Base-by-base conservation (phyloP, 2,113 vertebrate species). In the Chrysochloris asiatica region DNA sequence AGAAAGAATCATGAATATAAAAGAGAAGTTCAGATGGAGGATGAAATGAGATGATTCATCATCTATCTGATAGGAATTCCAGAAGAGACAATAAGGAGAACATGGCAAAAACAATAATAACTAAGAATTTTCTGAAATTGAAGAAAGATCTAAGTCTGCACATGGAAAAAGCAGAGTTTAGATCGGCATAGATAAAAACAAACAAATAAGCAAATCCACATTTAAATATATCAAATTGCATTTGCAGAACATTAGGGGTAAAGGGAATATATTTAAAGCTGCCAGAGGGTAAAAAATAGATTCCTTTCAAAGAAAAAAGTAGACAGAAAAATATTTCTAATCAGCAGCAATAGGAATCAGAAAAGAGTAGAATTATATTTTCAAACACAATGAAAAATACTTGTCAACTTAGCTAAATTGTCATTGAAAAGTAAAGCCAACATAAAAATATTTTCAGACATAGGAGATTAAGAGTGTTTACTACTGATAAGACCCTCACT, bases 61-160 rank as follows among this genome's bases (percentile, higher is more conserved):
- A 45, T 19, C 22, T 2, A 16, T 45, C 13, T 61, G 38, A 48
- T 14, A 90, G 65, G 54, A 81, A 90, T 65, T 83, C 71, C 63
- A 65, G 6, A 54, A 77, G 61, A 86, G 50, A 92, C 28, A 63
- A 36, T 47, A 61, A 63, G n/a, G 59, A 61, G 72, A 45, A 41
- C 4, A 6, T 24, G 61, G 22, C 54, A 56, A 59, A 41, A 83
- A 78, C 54, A 26, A 48, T 61, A 61, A 82, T 41, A 54, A 26
- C 21, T 67, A 85, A 56, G 38, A 65, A 80, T 81, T 80, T 91
- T 89, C 14, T n/a, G 65, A 30, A 93, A 54, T 21, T 54, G 65
- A 79, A 80, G 73, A 85, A 73, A 65, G 33, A 54, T 50, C 28
- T 80, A n/a, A 77, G n/a, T 80, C 21, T 48, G 73, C 47, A 85